These are phyloP conservation scores for Salticus scenicus DNA, from an alignment of 2,888 invertebrate genomes.

Conservation along the genomic window DNA sequence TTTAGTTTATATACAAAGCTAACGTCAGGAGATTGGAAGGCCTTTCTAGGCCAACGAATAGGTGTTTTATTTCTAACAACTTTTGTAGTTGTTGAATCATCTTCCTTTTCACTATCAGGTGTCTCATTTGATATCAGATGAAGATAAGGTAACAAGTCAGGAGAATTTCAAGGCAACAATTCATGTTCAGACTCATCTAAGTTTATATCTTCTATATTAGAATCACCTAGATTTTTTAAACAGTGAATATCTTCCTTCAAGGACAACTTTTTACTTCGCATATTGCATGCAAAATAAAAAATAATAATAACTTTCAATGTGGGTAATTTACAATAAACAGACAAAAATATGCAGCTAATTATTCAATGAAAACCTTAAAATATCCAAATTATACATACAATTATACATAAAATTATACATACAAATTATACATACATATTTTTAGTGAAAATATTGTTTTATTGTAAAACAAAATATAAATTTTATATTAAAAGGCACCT, in stretches of 20 bases:
- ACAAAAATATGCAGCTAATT: neutral
- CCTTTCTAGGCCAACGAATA: neutral
- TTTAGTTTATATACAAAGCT: too few relatives aligned
- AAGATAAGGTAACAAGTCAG: neutral
- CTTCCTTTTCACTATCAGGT: neutral
- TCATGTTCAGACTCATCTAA: neutral
- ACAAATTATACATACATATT: too few relatives aligned
- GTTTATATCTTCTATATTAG: too few relatives aligned
- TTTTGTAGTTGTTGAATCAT: neutral
- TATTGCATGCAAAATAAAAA: neutral
- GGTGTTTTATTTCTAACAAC: neutral
- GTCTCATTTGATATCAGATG: neutral
- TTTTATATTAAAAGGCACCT: neutral
- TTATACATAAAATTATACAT: too few relatives aligned
- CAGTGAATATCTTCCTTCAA: neutral
- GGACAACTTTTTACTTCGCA: neutral
- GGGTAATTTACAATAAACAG: neutral
- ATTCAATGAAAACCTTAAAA: slow-evolving; percentile 14
- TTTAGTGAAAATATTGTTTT: too few relatives aligned
- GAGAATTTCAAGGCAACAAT: neutral
- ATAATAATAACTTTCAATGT: neutral
- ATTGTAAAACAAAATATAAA: neutral
- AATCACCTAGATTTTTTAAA: neutral
- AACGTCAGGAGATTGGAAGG: too few relatives aligned
- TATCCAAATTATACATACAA: neutral